Evolutionary conservation across 1,140 invertebrate genomes (phyloP).

Genomic region (Pararge aegeria): DNA sequence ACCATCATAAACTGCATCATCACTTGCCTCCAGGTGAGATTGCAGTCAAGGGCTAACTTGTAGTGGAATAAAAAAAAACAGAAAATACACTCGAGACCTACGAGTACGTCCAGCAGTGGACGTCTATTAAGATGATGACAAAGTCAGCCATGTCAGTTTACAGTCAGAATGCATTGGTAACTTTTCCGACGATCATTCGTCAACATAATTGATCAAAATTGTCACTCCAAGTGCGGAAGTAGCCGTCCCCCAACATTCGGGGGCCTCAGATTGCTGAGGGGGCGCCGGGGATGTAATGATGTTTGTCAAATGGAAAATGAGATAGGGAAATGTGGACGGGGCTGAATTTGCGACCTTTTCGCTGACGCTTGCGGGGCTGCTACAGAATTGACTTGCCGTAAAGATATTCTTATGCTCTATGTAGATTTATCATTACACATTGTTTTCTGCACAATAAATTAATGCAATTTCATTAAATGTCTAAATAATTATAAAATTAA

Average conservation of each 20-base stretch:
- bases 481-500: too few relatives aligned
- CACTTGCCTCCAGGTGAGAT: too few relatives aligned
- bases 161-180: not conserved
- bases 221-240: slow-evolving; percentile 35
- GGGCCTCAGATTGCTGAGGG: slow-evolving; percentile 24
- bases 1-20: too few relatives aligned
- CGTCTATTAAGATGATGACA: too few relatives aligned
- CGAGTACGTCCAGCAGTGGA: too few relatives aligned
- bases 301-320: slow-evolving; percentile 79
- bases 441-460: too few relatives aligned
- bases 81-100: too few relatives aligned
- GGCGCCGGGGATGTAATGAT: slow-evolving; percentile 72
- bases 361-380: slow-evolving; percentile 23
- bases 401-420: not conserved
- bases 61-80: too few relatives aligned
- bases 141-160: too few relatives aligned
- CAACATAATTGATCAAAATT: slow-evolving; percentile 12
- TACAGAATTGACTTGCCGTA: not conserved
- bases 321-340: slow-evolving; percentile 71
- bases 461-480: too few relatives aligned
- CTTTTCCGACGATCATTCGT: not conserved
- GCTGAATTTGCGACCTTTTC: slow-evolving; percentile 56
- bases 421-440: too few relatives aligned
- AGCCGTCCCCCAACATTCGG: slow-evolving; percentile 14
- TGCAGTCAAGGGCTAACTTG: too few relatives aligned